Conservation (phyloP, 2,888 invertebrate species). For the Andrena bicolor region DNA sequence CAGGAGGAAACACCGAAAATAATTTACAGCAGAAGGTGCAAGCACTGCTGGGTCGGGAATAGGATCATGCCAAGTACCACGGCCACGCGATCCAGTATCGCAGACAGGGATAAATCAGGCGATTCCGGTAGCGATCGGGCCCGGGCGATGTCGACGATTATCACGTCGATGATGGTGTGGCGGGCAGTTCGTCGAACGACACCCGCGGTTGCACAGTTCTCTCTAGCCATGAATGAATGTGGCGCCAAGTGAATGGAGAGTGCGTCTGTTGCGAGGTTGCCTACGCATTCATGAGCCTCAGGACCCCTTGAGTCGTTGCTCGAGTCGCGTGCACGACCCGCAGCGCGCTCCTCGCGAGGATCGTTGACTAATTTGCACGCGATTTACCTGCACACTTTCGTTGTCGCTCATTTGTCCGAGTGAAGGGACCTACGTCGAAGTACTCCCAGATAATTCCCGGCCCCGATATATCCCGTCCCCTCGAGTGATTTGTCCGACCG, state of each 20-base stretch:
- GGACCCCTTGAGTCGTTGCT: slow-evolving; percentile 7
- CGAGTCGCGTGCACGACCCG: slow-evolving; percentile 43
- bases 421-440: slow-evolving; percentile 48
- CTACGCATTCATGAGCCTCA: slow-evolving; percentile 65
- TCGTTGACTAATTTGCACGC: slow-evolving; percentile 79
- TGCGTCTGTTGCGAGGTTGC: slow-evolving; percentile 79
- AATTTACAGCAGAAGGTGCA: too few species aligned
- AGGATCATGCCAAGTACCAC: neutral
- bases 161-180: slow-evolving; percentile 49
- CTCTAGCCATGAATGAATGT: slow-evolving; percentile 83
- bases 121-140: slow-evolving; percentile 52
- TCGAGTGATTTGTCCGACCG: neutral
- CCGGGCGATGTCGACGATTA: slow-evolving; percentile 36
- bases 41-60: too few species aligned
- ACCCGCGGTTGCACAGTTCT: slow-evolving; percentile 53
- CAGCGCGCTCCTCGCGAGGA: slow-evolving; percentile 32
- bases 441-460: slow-evolving; percentile 6
- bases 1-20: too few species aligned
- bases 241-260: slow-evolving; percentile 85
- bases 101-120: slow-evolving; percentile 39
- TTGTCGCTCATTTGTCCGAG: slow-evolving; percentile 67
- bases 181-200: slow-evolving; percentile 51
- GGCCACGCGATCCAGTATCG: slow-evolving; percentile 28
- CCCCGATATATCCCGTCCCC: neutral
- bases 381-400: slow-evolving; percentile 49